phyloP scores from a whole-genome alignment of 2,888 invertebrate genomes.

The Lypha dubia region DNA sequence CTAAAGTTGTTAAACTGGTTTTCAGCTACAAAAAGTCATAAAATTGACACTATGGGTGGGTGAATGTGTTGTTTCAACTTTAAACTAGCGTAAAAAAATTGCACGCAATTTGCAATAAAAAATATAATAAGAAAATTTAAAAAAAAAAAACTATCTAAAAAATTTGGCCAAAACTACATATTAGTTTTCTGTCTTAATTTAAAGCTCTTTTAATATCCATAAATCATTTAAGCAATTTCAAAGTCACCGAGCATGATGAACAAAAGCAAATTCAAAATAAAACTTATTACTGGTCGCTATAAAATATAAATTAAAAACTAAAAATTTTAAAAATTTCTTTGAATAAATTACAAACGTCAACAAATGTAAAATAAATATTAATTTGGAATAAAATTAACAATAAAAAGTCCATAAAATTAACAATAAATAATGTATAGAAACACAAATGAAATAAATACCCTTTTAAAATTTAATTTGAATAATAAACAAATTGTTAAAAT shows the following conservation, averaged over 20 bases:
- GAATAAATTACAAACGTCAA: conserved; percentile 10
- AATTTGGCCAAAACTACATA: conserved; percentile 10
- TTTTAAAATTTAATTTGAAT: neutral
- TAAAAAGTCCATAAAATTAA: neutral
- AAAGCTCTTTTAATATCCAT: neutral
- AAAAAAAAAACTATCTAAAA: neutral
- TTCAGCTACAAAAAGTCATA: conserved; percentile 29
- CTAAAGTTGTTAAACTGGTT: conserved; percentile 64
- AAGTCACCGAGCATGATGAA: conserved; percentile 82
- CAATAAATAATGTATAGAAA: neutral
- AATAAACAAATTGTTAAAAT: neutral
- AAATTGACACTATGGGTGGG: conserved; percentile 32
- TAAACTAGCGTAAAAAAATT: conserved; percentile 54
- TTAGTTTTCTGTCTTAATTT: neutral
- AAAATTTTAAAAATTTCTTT: too few species aligned
- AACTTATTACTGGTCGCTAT: neutral
- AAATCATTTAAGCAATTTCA: conserved; percentile 75
- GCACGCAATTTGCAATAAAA: conserved; percentile 70
- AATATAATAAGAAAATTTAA: neutral
- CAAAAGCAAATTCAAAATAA: conserved; percentile 6
- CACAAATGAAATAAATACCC: neutral
- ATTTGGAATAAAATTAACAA: conserved; percentile 1
- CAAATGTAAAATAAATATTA: conserved; percentile 3
- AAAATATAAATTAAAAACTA: conserved; percentile 7
- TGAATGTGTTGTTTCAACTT: conserved; percentile 13